These are phyloP conservation scores for Enteromius trimaculatus DNA, from an alignment of 2,797 vertebrate genomes.

Conservation along the genomic window DNA sequence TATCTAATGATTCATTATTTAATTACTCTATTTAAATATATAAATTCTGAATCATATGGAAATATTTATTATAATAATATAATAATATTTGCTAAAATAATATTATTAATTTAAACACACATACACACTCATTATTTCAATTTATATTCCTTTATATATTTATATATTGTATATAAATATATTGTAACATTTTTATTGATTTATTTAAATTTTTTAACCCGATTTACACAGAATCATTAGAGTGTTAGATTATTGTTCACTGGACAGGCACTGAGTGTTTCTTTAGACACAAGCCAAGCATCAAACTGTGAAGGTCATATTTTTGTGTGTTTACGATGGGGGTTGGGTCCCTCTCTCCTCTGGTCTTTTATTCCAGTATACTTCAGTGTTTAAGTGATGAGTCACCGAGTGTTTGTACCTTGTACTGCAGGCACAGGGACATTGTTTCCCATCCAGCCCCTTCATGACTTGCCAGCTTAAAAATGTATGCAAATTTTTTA, in stretches of 20 bases:
- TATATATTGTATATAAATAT: no score
- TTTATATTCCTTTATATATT: not conserved
- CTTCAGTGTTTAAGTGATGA: constrained; percentile 23
- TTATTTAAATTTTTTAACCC: no score
- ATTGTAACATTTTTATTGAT: not conserved
- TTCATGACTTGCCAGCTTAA: constrained; percentile 32
- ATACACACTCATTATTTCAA: not conserved
- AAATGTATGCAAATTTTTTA: constrained; percentile 49
- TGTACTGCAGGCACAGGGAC: constrained; percentile 9
- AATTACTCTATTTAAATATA: not conserved
- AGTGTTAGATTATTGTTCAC: not conserved
- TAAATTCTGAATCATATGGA: not conserved
- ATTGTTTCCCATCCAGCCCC: constrained; percentile 20
- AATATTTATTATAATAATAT: not conserved
- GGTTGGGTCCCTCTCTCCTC: not conserved
- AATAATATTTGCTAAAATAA: not conserved
- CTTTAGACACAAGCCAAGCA: constrained; percentile 5
- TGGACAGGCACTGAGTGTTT: not conserved
- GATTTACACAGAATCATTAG: not conserved
- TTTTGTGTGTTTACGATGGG: constrained; percentile 1
- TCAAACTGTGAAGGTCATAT: constrained; percentile 21
- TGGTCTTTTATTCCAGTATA: constrained; percentile 23
- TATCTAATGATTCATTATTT: no score
- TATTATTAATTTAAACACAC: no score
- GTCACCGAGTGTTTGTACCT: constrained; percentile 15